Evolutionary conservation across 2,888 invertebrate species (phyloP), one percentile per base, ranked within the genome.

Genomic region (Archips crataeganus): DNA sequence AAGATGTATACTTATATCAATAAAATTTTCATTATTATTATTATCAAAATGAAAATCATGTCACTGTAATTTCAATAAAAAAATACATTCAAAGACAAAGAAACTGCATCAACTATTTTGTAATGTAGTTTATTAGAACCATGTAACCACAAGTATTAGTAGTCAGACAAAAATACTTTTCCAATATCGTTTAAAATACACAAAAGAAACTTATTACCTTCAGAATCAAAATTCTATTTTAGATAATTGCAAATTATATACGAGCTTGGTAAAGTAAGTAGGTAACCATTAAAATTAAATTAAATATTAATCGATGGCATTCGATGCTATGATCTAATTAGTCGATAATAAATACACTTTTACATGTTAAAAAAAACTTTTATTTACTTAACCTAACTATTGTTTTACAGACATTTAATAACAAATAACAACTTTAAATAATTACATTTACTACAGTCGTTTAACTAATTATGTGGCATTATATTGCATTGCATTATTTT

Each of bases 401-500:
- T 63, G 63, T 63, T 51, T 63, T 60, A 70, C 51, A 42, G n/a
- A 68, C 9, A n/a, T n/a, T 59, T 68, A 75, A 73, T 67, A 78
- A 71, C 67, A 75, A 78, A 77, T 69, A 77, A 70, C 45, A 63
- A 47, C 32, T 23, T 11, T n/a, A 32, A 57, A 54, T 8, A n/a
- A 54, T 54, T 13, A 23, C 0, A 2, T 54, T 54, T 15, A 54
- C 9, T 23, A 49, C 4, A 13, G n/a, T 54, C 9, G 9, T 15
- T 9, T 23, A 57, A 32, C 23, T 23, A 62, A 42, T 49, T 13
- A 54, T 54, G 66, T 84, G 86, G 90, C 89, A 90, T 90, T 90
- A 88, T 89, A 87, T 88, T 87, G 88, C 90, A 90, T 89, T 87
- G 87, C 88, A 79, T 72, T 65, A 66, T 13, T 69, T 54, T 62